These are phyloP conservation scores for Amphiprion percula DNA, from an alignment of 2,113 vertebrate species.

Conservation along the genomic window DNA sequence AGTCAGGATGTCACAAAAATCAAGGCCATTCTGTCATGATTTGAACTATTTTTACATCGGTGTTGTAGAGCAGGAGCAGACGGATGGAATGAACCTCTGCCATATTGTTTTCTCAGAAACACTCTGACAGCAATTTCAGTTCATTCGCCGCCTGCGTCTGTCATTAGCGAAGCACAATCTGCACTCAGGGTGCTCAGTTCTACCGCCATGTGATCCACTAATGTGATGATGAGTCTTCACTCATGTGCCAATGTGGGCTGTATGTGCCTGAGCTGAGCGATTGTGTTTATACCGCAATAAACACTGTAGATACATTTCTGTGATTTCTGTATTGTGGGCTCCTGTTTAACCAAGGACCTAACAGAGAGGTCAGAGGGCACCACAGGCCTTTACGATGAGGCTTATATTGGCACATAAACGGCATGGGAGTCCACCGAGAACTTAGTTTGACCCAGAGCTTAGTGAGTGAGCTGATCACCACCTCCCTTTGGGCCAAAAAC, in stretches of 20 bases:
- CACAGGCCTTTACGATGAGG: slow-evolving; percentile 27
- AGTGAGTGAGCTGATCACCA: slow-evolving; percentile 65
- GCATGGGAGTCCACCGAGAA: slow-evolving; percentile 29
- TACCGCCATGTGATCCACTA: background rate
- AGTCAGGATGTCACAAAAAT: slow-evolving; percentile 59
- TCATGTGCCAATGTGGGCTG: background rate
- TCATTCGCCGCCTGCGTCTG: slow-evolving; percentile 3
- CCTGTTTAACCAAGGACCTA: background rate
- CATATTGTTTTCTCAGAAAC: slow-evolving; percentile 23
- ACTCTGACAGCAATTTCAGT: slow-evolving; percentile 20
- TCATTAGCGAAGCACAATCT: slow-evolving; percentile 7
- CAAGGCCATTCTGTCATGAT: slow-evolving; percentile 42
- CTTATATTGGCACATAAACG: slow-evolving; percentile 17
- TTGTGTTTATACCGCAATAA: background rate
- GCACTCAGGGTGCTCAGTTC: slow-evolving; percentile 13
- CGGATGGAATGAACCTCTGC: slow-evolving; percentile 14
- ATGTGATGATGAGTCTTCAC: background rate
- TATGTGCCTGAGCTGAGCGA: background rate
- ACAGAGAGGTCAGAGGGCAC: slow-evolving; percentile 47
- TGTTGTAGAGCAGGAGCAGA: background rate
- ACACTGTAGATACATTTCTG: background rate
- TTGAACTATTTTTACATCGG: slow-evolving; percentile 55
- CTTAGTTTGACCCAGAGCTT: slow-evolving; percentile 54
- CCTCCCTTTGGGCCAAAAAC: slow-evolving; percentile 55
- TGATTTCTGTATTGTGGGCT: background rate